A percentile compares a stretch with the other conserved stretches of the same genome.
Conservation (phyloP, 2,797 vertebrate genomes). For the Bucorvus abyssinicus region DNA sequence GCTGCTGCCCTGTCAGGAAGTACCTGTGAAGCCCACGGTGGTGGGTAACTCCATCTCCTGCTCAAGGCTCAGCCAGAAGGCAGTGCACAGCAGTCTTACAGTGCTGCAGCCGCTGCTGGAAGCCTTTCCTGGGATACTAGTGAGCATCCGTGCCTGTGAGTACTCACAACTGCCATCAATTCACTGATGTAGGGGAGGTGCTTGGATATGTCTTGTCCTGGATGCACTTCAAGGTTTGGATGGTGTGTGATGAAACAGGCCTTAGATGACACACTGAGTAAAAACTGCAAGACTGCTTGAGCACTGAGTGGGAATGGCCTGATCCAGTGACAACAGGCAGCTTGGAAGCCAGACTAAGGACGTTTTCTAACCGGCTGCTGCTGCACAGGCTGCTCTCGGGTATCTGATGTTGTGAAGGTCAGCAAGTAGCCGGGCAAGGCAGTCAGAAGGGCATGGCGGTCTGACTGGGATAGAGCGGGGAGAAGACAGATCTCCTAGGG, state of each 20-base stretch:
- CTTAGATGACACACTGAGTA: neutral
- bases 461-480: neutral
- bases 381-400: neutral
- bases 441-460: neutral
- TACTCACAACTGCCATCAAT: neutral
- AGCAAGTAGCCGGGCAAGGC: neutral
- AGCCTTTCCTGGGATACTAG: neutral
- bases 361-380: neutral
- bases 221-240: neutral
- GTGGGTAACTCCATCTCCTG: neutral
- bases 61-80: neutral
- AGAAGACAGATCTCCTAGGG: neutral
- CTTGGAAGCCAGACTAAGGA: neutral
- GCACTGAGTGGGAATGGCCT: neutral
- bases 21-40: neutral
- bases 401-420: neutral
- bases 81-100: neutral
- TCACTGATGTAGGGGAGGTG: neutral
- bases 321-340: neutral
- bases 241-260: neutral
- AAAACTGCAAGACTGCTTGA: neutral
- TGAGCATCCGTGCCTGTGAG: neutral
- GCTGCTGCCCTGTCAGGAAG: neutral
- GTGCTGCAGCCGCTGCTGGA: neutral
- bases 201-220: neutral